phyloP scores from a whole-genome alignment of 2,797 vertebrate species.

The Coccyzus lansbergi region DNA sequence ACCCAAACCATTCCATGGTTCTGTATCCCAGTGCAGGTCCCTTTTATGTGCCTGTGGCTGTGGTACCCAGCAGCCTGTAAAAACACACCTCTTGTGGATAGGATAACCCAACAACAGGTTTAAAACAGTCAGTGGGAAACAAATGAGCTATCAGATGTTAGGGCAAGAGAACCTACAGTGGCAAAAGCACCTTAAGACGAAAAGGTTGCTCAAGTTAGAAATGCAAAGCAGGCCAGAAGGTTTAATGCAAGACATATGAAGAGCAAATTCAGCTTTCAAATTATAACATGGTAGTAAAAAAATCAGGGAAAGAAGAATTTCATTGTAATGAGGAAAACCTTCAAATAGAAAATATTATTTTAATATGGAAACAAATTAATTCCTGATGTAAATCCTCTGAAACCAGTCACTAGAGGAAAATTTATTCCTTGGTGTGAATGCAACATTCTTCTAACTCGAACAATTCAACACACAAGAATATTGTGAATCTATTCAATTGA shows the following conservation, averaged over 20 bases:
- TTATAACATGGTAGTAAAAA: not conserved
- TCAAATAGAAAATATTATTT: not conserved
- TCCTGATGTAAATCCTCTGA: not conserved
- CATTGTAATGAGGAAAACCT: not conserved
- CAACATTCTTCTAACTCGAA: not conserved
- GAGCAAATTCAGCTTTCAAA: not conserved
- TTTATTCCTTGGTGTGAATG: not conserved
- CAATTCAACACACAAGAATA: not conserved
- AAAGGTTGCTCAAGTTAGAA: not conserved
- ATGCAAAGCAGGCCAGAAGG: not conserved
- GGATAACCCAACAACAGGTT: not conserved
- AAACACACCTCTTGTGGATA: not conserved
- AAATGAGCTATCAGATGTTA: not conserved
- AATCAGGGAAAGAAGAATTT: not conserved
- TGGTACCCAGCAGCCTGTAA: not conserved
- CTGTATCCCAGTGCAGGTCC: not conserved
- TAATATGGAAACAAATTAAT: not conserved
- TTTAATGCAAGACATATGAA: not conserved
- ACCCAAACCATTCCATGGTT: no score
- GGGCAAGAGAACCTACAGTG: not conserved
- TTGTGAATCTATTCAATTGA: not conserved
- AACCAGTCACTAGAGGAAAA: not conserved
- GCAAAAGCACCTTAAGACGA: not conserved
- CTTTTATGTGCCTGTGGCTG: accelerated
- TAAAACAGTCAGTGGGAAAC: not conserved